Percentiles rank a stretch among this genome's conserved stretches.
These are phyloP conservation scores for Sitophilus oryzae DNA, from an alignment of 1,140 invertebrate genomes.

Conservation along the genomic window DNA sequence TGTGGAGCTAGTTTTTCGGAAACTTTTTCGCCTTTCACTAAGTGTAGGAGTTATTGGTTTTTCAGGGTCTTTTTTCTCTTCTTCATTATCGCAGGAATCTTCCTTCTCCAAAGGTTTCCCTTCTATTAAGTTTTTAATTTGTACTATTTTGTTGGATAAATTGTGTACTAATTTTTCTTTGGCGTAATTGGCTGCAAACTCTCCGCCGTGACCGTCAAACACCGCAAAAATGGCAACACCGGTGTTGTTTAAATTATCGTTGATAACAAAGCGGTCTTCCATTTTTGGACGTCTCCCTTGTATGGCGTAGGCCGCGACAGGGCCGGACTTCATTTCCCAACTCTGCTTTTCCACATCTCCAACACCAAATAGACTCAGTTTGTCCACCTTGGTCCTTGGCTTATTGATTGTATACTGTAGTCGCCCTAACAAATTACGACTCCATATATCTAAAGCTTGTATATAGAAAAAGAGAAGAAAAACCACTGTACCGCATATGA, in stretches of 20 bases:
- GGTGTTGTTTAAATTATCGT: conserved; percentile 67
- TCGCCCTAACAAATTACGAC: conserved; percentile 63
- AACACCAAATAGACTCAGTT: conserved; percentile 50
- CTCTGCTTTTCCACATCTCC: conserved; percentile 56
- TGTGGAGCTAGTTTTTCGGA: conserved; percentile 58
- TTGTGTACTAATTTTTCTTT: conserved; percentile 73
- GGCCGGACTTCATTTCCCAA: conserved; percentile 70
- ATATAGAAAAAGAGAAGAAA: conserved; percentile 67
- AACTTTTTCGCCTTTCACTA: conserved; percentile 55
- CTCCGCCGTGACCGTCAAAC: conserved; percentile 93
- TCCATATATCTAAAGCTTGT: conserved; percentile 73
- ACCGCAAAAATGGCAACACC: conserved; percentile 82
- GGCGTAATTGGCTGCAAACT: conserved; percentile 88
- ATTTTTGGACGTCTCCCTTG: conserved; percentile 83
- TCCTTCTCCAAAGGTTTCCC: conserved; percentile 48
- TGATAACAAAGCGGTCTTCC: conserved; percentile 87
- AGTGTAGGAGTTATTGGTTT: conserved; percentile 35
- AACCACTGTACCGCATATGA: conserved; percentile 58
- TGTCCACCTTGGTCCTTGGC: conserved; percentile 48
- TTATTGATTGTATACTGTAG: conserved; percentile 61
- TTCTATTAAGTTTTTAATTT: conserved; percentile 61
- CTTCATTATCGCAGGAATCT: conserved; percentile 41
- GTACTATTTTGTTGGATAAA: conserved; percentile 66
- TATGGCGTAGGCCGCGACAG: conserved; percentile 79
- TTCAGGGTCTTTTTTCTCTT: conserved; percentile 46